Evolutionary conservation across 2,113 vertebrate genomes (phyloP).

Genomic region (Syngnathoides biaculeatus): DNA sequence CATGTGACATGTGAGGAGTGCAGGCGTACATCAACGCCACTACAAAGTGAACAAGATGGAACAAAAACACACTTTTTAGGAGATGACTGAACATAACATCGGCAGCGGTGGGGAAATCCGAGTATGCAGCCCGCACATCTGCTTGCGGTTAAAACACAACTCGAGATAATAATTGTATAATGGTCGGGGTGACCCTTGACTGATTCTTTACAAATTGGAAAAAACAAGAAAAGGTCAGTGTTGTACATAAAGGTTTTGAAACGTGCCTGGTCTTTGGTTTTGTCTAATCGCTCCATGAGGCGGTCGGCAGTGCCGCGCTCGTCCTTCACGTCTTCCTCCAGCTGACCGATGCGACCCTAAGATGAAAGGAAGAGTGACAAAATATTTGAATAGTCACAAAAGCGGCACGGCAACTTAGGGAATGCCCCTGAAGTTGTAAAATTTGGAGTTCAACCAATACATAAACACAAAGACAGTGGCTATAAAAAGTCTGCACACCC

Average conservation of each 20-base stretch:
- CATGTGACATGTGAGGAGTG: background rate
- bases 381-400: too few species aligned
- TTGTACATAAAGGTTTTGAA: background rate
- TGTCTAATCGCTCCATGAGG: slow-evolving; percentile 82
- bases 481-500: too few species aligned
- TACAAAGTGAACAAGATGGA: slow-evolving; percentile 4
- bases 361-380: slow-evolving; percentile 19
- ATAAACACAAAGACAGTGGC: too few species aligned
- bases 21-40: background rate
- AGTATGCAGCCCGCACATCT: slow-evolving; percentile 30
- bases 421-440: too few species aligned
- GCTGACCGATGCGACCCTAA: slow-evolving; percentile 81
- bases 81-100: slow-evolving; percentile 4
- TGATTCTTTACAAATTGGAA: background rate
- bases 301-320: slow-evolving; percentile 83
- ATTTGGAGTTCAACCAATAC: too few species aligned
- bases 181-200: slow-evolving; percentile 8
- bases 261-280: slow-evolving; percentile 80
- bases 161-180: slow-evolving; percentile 18
- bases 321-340: slow-evolving; percentile 85
- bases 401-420: too few species aligned
- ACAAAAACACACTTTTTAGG: slow-evolving; percentile 3
- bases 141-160: slow-evolving; percentile 51
- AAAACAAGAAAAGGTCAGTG: slow-evolving; percentile 14
- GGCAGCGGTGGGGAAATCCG: slow-evolving; percentile 40